Percentiles rank a stretch among this genome's conserved stretches.
phyloP scores from a whole-genome alignment of 2,113 vertebrate species.

The Archocentrus centrarchus region DNA sequence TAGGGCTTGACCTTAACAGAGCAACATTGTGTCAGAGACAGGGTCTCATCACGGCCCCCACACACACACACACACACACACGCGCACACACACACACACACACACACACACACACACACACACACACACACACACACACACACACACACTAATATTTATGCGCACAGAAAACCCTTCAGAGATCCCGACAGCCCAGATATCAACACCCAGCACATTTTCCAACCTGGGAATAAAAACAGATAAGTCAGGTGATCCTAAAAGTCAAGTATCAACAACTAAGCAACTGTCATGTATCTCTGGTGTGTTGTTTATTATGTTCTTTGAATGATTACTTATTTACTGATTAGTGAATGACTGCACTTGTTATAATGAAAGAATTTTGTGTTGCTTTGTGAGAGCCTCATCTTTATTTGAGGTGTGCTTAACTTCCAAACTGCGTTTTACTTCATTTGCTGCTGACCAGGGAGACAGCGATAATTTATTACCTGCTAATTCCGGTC shows the following conservation, averaged over 20 bases:
- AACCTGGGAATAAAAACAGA: background rate
- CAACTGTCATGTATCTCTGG: background rate
- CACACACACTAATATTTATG: background rate
- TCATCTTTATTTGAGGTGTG: background rate
- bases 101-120: constrained; percentile 27
- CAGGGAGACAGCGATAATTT: background rate
- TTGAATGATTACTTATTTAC: background rate
- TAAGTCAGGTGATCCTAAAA: background rate
- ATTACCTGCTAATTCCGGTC: background rate
- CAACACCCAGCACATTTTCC: constrained; percentile 42
- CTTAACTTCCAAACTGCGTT: background rate
- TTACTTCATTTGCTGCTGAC: background rate
- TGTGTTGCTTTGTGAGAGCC: background rate
- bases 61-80: constrained; percentile 40
- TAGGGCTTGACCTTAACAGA: constrained; percentile 84
- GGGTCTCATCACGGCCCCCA: constrained; percentile 70
- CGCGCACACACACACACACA: constrained; percentile 25
- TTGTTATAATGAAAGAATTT: background rate
- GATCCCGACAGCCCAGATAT: constrained; percentile 34
- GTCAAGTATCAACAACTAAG: background rate
- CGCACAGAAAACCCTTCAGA: constrained; percentile 57
- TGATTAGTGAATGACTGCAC: background rate
- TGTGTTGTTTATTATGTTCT: background rate
- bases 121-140: constrained; percentile 37
- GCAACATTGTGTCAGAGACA: constrained; percentile 78